Conservation (phyloP, 2,797 vertebrate genomes). For the Taeniopygia guttata region DNA sequence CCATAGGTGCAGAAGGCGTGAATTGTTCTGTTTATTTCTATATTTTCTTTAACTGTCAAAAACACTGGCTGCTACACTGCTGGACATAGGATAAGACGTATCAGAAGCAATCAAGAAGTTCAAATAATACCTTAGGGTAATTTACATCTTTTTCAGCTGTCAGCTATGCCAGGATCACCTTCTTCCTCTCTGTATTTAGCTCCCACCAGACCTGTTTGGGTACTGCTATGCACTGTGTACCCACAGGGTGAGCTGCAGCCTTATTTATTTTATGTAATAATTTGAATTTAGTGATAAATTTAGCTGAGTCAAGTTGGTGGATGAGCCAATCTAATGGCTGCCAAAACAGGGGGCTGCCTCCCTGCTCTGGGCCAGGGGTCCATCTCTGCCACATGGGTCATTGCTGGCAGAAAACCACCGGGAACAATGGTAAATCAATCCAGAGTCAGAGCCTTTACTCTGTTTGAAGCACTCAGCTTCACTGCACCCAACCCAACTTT, state of each 20-base stretch:
- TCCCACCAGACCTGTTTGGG: background rate
- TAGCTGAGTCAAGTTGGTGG: background rate
- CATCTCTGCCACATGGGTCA: background rate
- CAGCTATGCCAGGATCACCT: background rate
- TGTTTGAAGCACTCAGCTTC: background rate
- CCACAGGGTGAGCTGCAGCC: background rate
- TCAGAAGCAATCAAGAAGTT: background rate
- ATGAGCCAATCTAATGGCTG: background rate
- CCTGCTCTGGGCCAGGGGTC: background rate
- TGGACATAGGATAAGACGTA: background rate
- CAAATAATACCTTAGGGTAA: background rate
- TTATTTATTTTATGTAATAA: background rate
- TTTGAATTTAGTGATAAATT: background rate
- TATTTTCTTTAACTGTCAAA: background rate
- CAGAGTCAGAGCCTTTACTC: background rate
- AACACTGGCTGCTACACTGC: background rate
- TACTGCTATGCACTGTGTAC: fast-evolving
- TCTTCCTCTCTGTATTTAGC: background rate
- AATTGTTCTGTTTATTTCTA: background rate
- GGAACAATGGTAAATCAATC: background rate
- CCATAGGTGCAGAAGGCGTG: background rate
- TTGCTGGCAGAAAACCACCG: background rate
- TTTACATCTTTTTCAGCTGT: background rate
- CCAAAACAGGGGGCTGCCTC: background rate
- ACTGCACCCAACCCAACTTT: background rate